Base-by-base conservation (phyloP, 23 tunicate species). In the Trididemnum clinides region DNA sequence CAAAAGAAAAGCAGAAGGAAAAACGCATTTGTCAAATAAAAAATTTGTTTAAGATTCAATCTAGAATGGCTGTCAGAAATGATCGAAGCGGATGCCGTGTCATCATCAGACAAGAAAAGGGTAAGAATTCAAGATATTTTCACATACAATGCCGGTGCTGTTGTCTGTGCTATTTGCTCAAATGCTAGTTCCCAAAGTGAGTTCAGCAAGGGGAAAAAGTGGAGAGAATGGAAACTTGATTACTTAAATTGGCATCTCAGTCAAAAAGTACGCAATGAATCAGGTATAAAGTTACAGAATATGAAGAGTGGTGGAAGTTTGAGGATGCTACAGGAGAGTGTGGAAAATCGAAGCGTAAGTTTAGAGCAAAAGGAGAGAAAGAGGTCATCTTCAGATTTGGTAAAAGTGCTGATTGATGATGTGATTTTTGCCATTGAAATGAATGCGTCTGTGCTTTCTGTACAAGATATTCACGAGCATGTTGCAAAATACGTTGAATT, bases 171-270 rank as follows among this genome's bases (percentile, higher is more conserved):
- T 31, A 70, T 33, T 7, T 70, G 77, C 30, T 70, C 39, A 32
- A 33, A 70, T 31, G 77, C 38, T 5, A 70, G 30, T 31, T 26
- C 39, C 38, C 15, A 15, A 70, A 70, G 77, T 70, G 77, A 70
- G 38, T 70, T 70, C 39, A 32, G 77, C 39, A 70, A 12, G 77
- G 77, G 77, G 39, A 70, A 70, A n/a, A 70, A 31, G 77, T 70
- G 77, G 77, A 30, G 12, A 27, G 77, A 70, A 70, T 70, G 77
- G 38, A 70, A 70, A 33, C 77, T 70, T 32, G 77, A 70, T 33
- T 31, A 70, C 77, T n/a, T n/a, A n/a, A n/a, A 70, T 36, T 21
- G 38, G 38, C 77, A 70, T 33, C 38, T 70, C 22, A 32, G 39
- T 32, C 77, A 70, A 32, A 70, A 70, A 70, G 39, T 32, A 32